Evolutionary conservation across 2,113 vertebrate species (phyloP), one percentile per base, ranked within the genome.

Genomic region (Hemichromis elongatus): DNA sequence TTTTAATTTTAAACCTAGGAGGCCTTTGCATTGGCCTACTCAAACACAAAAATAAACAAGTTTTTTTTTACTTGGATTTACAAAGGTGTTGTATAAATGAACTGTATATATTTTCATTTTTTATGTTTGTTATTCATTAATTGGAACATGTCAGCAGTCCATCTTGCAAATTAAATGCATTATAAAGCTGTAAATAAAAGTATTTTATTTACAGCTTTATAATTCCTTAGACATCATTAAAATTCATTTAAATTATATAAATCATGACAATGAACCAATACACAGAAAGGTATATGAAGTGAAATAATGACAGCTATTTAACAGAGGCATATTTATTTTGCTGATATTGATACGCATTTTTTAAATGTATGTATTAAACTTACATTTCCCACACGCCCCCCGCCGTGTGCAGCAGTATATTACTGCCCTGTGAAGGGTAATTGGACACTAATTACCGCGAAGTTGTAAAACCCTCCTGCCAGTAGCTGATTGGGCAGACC

Each of bases 391-490:
- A 59, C 61, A 40, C 68, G 66, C 80, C 50, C 8, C 45, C 59
- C 26, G 1, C 70, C 24, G 81, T 42, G 50, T 1, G 35, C 80
- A 12, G 88, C 80, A 33, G 24, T 61, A 37, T 55, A 26, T 86
- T 84, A 45, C 59, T 82, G 80, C 88, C 73, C 89, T 47, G 56
- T 89, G 84, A 54, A 77, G 59, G 79, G 90, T 91, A 91, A 92
- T 90, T 91, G 90, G 80, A 90, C 88, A 89, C 94, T 94, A 92
- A 95, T 91, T 82, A 86, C 85, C 91, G 88, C 93, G 92, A 91
- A 92, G 92, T 55, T 85, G 91, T 90, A 93, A 92, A 87, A 92
- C 87, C 94, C 94, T 85, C 95, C 94, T 59, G 40, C 88, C 52
- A 59, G 42, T 9, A 4, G n/a, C 18, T 45, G 80, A 96, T 96